A percentile compares a stretch with the other conserved stretches of the same genome.
Conservation (phyloP, 2,797 vertebrate species). For the Hephaestus fuliginosus region DNA sequence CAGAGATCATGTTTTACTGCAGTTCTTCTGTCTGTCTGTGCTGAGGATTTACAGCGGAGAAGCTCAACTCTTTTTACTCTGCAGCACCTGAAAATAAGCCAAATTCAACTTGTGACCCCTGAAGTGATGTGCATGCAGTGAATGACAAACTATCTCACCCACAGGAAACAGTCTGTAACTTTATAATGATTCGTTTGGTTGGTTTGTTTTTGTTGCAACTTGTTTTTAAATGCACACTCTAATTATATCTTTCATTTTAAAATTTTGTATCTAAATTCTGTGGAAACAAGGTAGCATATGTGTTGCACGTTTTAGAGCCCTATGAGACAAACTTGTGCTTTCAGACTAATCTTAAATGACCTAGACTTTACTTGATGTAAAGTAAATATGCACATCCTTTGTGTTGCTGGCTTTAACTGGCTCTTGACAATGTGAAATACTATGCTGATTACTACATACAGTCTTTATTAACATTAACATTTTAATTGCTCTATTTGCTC, state of each 20-base stretch:
- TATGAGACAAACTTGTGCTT: background rate
- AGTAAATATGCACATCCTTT: no score
- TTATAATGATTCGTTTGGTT: background rate
- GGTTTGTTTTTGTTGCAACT: background rate
- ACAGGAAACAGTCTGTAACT: background rate
- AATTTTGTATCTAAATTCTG: background rate
- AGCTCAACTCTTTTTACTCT: background rate
- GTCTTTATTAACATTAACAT: background rate
- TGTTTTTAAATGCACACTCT: no score
- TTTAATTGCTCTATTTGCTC: background rate
- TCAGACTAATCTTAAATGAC: background rate
- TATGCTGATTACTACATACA: no score
- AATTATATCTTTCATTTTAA: no score
- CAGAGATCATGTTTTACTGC: no score
- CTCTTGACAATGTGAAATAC: background rate
- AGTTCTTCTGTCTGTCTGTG: conserved; percentile 1
- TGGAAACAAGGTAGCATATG: no score
- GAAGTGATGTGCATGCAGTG: background rate
- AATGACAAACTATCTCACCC: background rate
- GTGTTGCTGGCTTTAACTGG: background rate
- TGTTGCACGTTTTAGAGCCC: background rate
- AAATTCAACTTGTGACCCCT: background rate
- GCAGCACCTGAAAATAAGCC: background rate
- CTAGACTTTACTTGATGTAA: no score
- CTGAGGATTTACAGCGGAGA: conserved; percentile 16